Evolutionary conservation across 2,113 vertebrate genomes (phyloP).

Genomic region (Passer domesticus): DNA sequence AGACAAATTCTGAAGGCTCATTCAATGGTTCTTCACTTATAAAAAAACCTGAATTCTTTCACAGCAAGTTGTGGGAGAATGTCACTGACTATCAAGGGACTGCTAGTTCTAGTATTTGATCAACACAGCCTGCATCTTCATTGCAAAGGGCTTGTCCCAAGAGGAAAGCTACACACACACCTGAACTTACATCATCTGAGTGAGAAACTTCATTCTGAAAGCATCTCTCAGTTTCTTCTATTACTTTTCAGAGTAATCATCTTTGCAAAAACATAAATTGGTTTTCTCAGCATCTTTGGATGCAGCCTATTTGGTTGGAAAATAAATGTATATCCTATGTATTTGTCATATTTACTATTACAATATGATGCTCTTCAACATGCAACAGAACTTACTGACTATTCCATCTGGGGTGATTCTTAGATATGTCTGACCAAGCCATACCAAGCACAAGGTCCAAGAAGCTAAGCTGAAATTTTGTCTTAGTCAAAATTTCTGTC

Average conservation of each 20-base stretch:
- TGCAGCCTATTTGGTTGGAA: neutral
- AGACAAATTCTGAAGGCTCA: neutral
- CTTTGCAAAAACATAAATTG: accelerated
- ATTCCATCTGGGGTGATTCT: neutral
- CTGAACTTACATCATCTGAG: neutral
- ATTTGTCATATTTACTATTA: neutral
- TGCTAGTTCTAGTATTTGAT: neutral
- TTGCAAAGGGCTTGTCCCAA: neutral
- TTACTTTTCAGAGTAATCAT: neutral
- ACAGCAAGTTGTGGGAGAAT: neutral
- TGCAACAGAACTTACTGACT: neutral
- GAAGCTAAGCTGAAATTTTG: neutral
- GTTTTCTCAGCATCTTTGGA: neutral
- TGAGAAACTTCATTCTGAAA: neutral
- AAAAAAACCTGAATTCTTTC: neutral
- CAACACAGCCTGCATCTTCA: neutral
- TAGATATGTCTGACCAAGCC: neutral
- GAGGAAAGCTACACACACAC: neutral
- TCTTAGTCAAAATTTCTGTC: neutral
- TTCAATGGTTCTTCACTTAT: neutral
- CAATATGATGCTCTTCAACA: neutral
- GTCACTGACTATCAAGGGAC: neutral
- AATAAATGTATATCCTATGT: neutral
- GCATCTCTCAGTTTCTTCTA: neutral
- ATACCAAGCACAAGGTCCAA: neutral